Conservation (phyloP, 2,797 vertebrate genomes). For the Periparus ater region DNA sequence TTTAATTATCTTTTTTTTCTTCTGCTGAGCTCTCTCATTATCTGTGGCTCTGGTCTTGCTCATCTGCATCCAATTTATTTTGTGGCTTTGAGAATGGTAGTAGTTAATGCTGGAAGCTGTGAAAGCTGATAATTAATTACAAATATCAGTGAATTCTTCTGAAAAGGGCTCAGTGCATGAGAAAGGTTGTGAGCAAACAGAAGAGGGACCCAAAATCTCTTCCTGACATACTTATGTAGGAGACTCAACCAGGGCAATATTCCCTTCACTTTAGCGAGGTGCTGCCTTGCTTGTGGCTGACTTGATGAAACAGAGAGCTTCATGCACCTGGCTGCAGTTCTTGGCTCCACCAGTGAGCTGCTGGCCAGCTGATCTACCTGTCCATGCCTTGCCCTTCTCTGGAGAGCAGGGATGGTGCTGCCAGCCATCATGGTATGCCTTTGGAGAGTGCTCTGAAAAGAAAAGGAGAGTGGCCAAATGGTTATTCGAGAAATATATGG, state of each 20-base stretch:
- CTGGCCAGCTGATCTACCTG: neutral
- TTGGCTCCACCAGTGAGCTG: neutral
- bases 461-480: rapidly evolving
- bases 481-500: neutral
- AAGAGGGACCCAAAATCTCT: neutral
- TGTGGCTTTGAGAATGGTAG: neutral
- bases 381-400: neutral
- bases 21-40: neutral
- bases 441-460: neutral
- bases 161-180: neutral
- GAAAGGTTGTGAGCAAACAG: neutral
- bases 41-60: neutral
- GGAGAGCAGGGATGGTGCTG: rapidly evolving
- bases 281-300: neutral
- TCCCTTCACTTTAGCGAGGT: neutral
- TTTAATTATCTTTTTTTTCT: neutral
- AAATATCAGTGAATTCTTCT: neutral
- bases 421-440: rapidly evolving
- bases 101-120: neutral
- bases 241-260: neutral
- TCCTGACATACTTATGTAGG: neutral
- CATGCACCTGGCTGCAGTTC: neutral
- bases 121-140: neutral
- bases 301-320: neutral
- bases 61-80: neutral